phyloP scores from a whole-genome alignment of 2,888 invertebrate genomes.

The Tachystola acroxantha region DNA sequence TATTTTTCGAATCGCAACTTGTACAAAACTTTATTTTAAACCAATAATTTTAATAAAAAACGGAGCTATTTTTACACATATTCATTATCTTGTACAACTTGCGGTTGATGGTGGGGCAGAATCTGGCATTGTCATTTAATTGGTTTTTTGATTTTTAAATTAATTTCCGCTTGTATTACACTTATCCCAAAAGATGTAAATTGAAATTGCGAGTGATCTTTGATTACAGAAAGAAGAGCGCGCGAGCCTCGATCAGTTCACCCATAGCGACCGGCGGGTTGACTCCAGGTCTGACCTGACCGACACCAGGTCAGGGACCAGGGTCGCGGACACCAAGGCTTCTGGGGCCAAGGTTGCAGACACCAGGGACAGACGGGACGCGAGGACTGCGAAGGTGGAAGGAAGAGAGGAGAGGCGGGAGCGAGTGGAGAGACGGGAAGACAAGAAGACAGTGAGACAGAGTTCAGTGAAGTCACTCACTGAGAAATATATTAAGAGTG shows the following conservation, averaged over 20 bases:
- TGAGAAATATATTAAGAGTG: conserved; percentile 87
- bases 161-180: too few species aligned
- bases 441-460: conserved; percentile 77
- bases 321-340: conserved; percentile 15
- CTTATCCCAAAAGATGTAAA: too few species aligned
- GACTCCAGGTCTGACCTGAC: conserved; percentile 28
- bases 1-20: too few species aligned
- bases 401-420: conserved; percentile 35
- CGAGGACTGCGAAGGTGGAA: conserved; percentile 36
- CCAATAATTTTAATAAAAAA: too few species aligned
- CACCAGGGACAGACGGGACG: conserved; percentile 17
- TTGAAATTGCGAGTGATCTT: too few species aligned
- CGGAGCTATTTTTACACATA: too few species aligned
- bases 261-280: conserved; percentile 51
- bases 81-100: too few species aligned
- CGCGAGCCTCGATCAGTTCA: conserved; percentile 61
- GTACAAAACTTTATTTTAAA: too few species aligned
- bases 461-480: conserved; percentile 87
- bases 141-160: too few species aligned
- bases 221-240: conserved; percentile 56
- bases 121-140: too few species aligned
- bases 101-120: too few species aligned
- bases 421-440: conserved; percentile 39
- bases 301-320: conserved; percentile 11
- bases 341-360: conserved; percentile 14